These are phyloP conservation scores for Isurus oxyrinchus DNA, from an alignment of 2,113 vertebrate species.

Conservation along the genomic window DNA sequence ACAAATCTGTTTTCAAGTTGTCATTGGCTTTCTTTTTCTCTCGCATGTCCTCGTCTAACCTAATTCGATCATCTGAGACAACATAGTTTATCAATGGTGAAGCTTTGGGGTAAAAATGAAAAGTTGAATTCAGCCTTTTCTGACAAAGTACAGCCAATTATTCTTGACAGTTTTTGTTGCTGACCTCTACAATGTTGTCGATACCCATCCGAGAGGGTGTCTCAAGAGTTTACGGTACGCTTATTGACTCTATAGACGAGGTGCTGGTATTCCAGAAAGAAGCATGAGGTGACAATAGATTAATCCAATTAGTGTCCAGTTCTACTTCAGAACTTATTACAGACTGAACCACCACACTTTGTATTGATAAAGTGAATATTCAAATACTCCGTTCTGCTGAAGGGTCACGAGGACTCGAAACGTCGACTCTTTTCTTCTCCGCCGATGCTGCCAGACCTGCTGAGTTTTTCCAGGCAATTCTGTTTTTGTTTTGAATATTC, in stretches of 20 bases:
- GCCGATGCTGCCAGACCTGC: no score
- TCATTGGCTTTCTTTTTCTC: background rate
- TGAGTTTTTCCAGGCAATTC: no score
- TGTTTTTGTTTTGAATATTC: no score
- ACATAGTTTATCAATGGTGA: background rate
- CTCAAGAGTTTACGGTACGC: background rate
- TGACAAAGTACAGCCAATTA: background rate
- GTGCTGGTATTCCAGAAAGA: background rate
- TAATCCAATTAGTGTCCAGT: background rate
- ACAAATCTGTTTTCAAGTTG: background rate
- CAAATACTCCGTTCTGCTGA: no score
- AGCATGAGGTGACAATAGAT: constrained; percentile 4
- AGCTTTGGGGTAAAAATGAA: background rate
- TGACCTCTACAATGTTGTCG: background rate
- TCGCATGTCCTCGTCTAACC: background rate
- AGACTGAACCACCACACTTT: background rate
- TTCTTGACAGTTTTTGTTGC: background rate
- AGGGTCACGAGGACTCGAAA: no score
- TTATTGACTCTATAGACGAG: background rate
- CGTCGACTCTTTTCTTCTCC: no score
- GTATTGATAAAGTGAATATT: background rate
- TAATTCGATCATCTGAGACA: background rate
- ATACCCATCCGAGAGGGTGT: background rate
- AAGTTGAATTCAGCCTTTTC: background rate
- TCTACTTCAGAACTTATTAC: background rate